Evolutionary conservation across 2,113 vertebrate species (phyloP).

Genomic region (Coturnix japonica): DNA sequence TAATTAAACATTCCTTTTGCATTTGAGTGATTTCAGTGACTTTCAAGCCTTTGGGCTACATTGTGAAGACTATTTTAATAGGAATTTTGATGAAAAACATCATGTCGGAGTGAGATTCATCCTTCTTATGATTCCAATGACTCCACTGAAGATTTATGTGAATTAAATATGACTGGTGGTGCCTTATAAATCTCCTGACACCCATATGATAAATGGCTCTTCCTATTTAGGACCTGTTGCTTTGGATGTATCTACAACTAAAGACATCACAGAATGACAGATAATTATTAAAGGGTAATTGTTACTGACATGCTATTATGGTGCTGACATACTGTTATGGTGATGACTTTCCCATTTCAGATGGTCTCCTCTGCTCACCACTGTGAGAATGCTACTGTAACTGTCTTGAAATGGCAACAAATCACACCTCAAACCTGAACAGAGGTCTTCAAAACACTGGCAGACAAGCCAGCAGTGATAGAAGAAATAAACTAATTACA

Average conservation of each 20-base stretch:
- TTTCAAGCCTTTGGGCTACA: conserved; percentile 27
- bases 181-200: background rate
- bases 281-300: background rate
- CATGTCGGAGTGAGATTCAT: background rate
- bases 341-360: background rate
- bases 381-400: accelerated
- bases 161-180: background rate
- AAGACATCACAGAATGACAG: background rate
- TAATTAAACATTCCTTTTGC: conserved; percentile 65
- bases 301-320: background rate
- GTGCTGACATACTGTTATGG: no score
- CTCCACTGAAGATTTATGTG: conserved; percentile 3
- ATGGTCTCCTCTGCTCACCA: background rate
- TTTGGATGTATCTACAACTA: background rate
- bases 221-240: accelerated
- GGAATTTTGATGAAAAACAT: conserved; percentile 14
- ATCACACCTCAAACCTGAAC: background rate
- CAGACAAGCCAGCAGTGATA: accelerated
- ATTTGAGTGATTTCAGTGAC: conserved; percentile 21
- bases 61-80: conserved; percentile 45
- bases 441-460: background rate
- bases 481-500: background rate
- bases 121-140: background rate
- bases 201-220: background rate
- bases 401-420: background rate